Evolutionary conservation across 2,888 invertebrate genomes (phyloP).

Genomic region (Lasioglossum oenotherae): DNA sequence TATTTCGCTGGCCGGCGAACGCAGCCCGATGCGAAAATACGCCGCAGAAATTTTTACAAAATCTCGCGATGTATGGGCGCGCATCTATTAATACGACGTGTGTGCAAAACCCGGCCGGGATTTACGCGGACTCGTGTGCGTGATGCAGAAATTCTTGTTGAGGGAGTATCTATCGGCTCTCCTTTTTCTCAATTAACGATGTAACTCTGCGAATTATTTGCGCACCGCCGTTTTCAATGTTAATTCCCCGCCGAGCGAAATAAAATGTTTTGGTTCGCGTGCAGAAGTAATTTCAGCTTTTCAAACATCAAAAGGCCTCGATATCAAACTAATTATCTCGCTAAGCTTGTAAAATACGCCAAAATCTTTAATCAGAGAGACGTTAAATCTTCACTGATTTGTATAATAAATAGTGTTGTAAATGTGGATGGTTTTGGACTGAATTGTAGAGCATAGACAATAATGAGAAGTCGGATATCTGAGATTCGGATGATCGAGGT

Average conservation of each 20-base stretch:
- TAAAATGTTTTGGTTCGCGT: not conserved
- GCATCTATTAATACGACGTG: not conserved
- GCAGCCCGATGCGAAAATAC: slow-evolving; percentile 17
- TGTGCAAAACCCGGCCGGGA: not conserved
- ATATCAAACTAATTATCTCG: not conserved
- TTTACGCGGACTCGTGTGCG: not conserved
- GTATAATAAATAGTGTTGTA: not conserved
- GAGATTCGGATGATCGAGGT: not conserved
- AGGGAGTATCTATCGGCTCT: not conserved
- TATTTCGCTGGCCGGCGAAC: slow-evolving; percentile 19
- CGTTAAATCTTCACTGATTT: not conserved
- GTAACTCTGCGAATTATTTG: not conserved
- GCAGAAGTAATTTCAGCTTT: not conserved
- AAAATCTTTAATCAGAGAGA: not conserved
- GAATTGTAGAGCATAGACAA: not conserved
- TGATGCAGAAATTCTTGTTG: not conserved
- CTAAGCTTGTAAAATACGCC: not conserved
- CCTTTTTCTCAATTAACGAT: not conserved
- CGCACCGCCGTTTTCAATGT: not conserved
- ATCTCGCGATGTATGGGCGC: not conserved
- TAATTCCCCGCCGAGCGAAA: not conserved
- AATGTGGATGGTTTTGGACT: not conserved
- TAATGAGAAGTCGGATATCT: not conserved
- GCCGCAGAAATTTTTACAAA: slow-evolving; percentile 21
- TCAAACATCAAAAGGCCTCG: not conserved